Evolutionary conservation across 1,140 invertebrate genomes (phyloP), one percentile per base, ranked within the genome.

Genomic region (Telenomus remus): DNA sequence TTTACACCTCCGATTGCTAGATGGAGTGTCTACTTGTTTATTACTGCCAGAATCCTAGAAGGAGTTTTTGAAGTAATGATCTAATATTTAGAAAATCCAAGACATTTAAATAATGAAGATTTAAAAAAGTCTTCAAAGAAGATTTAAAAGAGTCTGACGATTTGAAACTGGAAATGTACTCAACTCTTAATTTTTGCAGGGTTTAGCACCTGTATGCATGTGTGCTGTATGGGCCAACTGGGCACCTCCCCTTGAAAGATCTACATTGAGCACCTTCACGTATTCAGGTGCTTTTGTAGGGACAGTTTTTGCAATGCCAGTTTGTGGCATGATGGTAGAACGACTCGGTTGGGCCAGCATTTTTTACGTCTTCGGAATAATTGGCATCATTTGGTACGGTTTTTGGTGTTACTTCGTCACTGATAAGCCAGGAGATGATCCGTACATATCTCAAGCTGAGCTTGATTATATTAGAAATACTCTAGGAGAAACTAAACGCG

Each of bases 191-290:
- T n/a, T n/a, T 35, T 6, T 35, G 34, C 80, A 96, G 94, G 96
- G 96, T 46, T 95, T 97, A 0, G 95, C 95, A 0, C 97, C 95
- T 86, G 96, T 96, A 4, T 93, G 94, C 72, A 96, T 97, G 53
- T 94, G 96, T 84, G 93, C 94, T 8, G 91, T 97, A 16, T 96
- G 95, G 94, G 90, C 94, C 0, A 91, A 92, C 61, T 98, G 96
- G 96, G 93, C 95, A n/a, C 96, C 96, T 13, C 92, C 93, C 0
- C 81, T 92, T 13, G 96, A 97, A 84, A 90, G 95, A 33, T 95
- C 93, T 4, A 90, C 93, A 10, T 87, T 96, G 35, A 92, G 93
- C 0, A 94, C 92, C 0, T 90, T 95, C 27, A 92, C 94, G 0
- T 95, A 95, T 86, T 94, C 94, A 14, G 95, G 95, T 6, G 94